Percentiles rank a stretch among this genome's conserved stretches.
phyloP scores from a whole-genome alignment of 2,888 invertebrate genomes.

The Parnassius orleans region DNA sequence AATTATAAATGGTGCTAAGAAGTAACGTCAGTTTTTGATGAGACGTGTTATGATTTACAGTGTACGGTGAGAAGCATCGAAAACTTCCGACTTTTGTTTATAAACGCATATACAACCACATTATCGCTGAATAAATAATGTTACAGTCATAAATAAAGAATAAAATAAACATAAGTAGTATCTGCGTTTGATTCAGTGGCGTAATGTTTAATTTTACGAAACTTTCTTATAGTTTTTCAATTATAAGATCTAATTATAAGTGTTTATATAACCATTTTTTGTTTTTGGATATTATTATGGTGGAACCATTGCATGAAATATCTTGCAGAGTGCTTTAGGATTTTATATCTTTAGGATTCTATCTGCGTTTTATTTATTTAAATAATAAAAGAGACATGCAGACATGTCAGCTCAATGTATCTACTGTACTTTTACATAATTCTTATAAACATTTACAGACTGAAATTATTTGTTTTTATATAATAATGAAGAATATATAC shows the following conservation, averaged over 20 bases:
- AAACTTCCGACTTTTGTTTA: constrained; percentile 20
- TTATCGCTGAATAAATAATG: constrained; percentile 20
- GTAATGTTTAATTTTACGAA: constrained; percentile 20
- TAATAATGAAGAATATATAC: no score
- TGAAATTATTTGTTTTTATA: no score
- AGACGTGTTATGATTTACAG: constrained; percentile 22
- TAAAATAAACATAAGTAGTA: constrained; percentile 10
- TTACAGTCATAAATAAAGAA: constrained; percentile 9
- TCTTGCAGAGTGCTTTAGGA: no score
- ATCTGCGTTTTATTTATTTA: no score
- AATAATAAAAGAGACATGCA: no score
- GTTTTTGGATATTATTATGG: no score
- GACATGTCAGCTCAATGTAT: no score
- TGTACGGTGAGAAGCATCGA: constrained; percentile 10
- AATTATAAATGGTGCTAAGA: constrained; percentile 23
- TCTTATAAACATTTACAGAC: no score
- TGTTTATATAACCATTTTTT: no score
- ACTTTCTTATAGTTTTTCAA: constrained; percentile 5
- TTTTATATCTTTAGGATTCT: no score
- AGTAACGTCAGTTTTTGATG: constrained; percentile 13
- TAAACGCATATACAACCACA: constrained; percentile 11
- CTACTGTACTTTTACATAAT: no score
- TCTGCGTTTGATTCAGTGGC: background rate
- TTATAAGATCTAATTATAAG: constrained; percentile 10
- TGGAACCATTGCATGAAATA: no score